Conservation (phyloP, 2,888 invertebrate genomes). For the Sicus ferrugineus region DNA sequence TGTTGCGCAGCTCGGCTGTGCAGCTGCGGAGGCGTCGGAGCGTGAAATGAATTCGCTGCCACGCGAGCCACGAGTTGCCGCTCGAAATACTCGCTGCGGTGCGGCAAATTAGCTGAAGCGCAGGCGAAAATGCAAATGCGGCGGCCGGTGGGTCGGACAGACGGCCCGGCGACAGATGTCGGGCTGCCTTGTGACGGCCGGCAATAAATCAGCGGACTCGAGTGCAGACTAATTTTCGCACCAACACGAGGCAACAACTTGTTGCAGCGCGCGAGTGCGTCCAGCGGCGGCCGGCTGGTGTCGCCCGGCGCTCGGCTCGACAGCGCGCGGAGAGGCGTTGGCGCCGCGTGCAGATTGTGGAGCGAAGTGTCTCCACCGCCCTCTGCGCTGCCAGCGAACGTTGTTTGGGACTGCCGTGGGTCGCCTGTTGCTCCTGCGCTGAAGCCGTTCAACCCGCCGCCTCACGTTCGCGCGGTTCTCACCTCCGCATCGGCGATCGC, state of each 20-base stretch:
- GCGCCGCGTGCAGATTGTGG: constrained; percentile 18
- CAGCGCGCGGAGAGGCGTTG: constrained; percentile 7
- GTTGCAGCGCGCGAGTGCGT: constrained; percentile 47
- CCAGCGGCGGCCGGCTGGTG: background rate
- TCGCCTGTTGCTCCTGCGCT: too few relatives aligned
- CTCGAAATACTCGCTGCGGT: constrained; percentile 52
- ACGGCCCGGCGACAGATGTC: constrained; percentile 53
- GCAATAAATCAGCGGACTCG: constrained; percentile 57
- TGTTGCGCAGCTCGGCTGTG: background rate
- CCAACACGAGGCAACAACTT: constrained; percentile 60
- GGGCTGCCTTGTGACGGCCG: constrained; percentile 52
- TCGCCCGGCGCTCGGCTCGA: background rate
- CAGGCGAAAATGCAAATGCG: constrained; percentile 24
- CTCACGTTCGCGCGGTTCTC: too few relatives aligned
- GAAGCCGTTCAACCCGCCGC: too few relatives aligned
- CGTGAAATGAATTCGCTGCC: constrained; percentile 41
- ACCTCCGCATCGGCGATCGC: too few relatives aligned
- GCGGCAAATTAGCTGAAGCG: constrained; percentile 49
- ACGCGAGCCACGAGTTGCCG: constrained; percentile 57
- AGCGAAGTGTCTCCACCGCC: too few relatives aligned
- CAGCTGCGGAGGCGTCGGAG: constrained; percentile 45
- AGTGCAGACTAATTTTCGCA: constrained; percentile 62
- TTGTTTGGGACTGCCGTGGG: too few relatives aligned
- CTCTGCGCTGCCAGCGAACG: too few relatives aligned
- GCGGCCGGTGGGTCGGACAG: background rate